Base-by-base conservation (phyloP, 2,888 invertebrate genomes). In the Drosophila mulleri region DNA sequence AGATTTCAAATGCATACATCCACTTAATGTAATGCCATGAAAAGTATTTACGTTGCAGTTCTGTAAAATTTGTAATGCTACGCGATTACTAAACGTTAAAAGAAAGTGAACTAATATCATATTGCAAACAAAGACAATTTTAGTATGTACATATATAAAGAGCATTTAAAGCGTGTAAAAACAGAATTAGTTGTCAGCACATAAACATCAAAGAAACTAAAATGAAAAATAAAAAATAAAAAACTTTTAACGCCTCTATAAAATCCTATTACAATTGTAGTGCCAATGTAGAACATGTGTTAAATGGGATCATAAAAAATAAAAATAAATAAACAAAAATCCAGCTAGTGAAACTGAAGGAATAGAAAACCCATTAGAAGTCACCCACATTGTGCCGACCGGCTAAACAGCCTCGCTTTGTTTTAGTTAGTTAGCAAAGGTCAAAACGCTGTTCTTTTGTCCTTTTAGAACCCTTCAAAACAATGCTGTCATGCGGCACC, bases 371-470 rank as follows among this genome's bases (percentile, higher is more conserved):
- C 29, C 32, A 52, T 63, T 32, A 29, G 45, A 6, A 32, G 4
- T 12, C 42, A 5, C 11, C 12, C 18, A 14, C 41, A 39, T 35
- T 54, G 26, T n/a, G 5, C 26, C 14, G 44, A 23, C 47, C 57
- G 32, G n/a, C 26, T 45, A 50, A 45, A 11, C 20, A 16, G 39
- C 60, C 32, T 74, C 60, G 37, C 54, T 37, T 11, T 41, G 42
- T 39, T 16, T 29, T 56, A 18, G n/a, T 29, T 56, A 16, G 16
- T 29, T 56, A 16, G 16, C 2, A 53, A 48, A 67, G 73, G 41
- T 53, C 69, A 26, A 12, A 37, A n/a, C 14, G 35, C 42, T 29
- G 14, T 57, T 11, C 41, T 37, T 41, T 65, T 69, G 20, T 39
- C 18, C 35, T 35, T 18, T 7, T 23, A 14, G 23, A 37, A 12